Conservation (phyloP, 1,140 invertebrate species). For the Zophobas atratus region DNA sequence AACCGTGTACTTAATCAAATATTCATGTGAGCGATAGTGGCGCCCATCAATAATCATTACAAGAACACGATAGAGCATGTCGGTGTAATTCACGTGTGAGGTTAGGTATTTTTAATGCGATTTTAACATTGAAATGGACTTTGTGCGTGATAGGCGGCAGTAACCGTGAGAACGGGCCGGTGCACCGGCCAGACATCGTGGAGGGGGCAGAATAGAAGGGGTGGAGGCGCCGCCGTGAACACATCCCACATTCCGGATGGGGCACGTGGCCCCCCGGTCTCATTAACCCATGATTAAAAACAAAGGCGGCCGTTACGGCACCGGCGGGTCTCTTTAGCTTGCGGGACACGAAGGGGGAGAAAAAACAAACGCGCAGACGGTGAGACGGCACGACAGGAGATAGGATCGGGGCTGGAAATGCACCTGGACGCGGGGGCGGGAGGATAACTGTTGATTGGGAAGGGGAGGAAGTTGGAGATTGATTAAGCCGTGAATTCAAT, state of each 20-base stretch:
- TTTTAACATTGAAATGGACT: conserved; percentile 52
- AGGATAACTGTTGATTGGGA: background rate
- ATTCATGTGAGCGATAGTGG: conserved; percentile 45
- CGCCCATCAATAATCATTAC: conserved; percentile 51
- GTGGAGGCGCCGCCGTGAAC: conserved; percentile 31
- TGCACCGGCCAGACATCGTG: conserved; percentile 46
- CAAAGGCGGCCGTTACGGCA: conserved; percentile 49
- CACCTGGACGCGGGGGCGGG: background rate
- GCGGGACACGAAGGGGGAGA: conserved; percentile 39
- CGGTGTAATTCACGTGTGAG: conserved; percentile 48
- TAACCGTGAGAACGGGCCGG: conserved; percentile 49
- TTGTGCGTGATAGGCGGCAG: conserved; percentile 51
- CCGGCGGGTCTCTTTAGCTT: conserved; percentile 42
- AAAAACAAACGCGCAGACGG: conserved; percentile 19
- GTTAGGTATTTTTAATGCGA: conserved; percentile 50
- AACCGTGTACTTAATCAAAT: conserved; percentile 51
- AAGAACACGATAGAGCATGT: conserved; percentile 50
- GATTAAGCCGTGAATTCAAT: too few relatives aligned
- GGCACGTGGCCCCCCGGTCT: conserved; percentile 32
- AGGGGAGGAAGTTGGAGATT: background rate
- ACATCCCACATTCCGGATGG: conserved; percentile 47
- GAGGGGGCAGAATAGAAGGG: background rate
- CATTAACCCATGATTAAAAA: conserved; percentile 51
- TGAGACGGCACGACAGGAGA: conserved; percentile 21
- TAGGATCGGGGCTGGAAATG: conserved; percentile 23